Evolutionary conservation across 2,113 vertebrate species (phyloP), one percentile per base, ranked within the genome.

Genomic region (Meleagris gallopavo): DNA sequence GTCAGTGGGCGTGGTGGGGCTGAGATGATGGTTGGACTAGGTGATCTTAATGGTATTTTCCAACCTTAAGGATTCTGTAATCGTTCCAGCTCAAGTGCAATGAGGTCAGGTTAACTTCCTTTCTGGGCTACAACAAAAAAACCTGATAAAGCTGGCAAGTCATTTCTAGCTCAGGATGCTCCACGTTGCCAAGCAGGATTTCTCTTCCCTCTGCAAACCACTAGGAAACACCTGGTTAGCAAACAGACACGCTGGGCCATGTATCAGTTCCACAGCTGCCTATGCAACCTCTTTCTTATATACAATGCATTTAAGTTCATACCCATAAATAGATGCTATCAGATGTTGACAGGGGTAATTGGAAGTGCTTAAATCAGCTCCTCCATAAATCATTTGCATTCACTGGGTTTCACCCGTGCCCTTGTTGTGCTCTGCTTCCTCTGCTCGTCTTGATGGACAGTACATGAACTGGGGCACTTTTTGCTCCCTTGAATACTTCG

Each of bases 381-480:
- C n/a, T 92, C 77, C 54, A 90, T 75, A 92, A 93, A 92, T 94
- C 80, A 94, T 86, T 92, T 90, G 83, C 83, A 86, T 88, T 80
- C 92, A 88, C 60, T 76, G 67, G n/a, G 45, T 77, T 94, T 90
- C 57, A 93, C 92, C 90, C 88, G 61, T 80, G 83, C 90, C 76
- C 83, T 88, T 7, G 7, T 83, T 78, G 57, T 46, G 64, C 46
- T 93, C 34, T 83, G 61, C 52, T 67, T 80, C 73, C 80, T 66
- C 83, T 69, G 86, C 83, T 57, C 1, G 3, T 46, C 62, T 93
- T 90, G 92, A 84, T 70, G 93, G 65, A 70, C 83, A 30, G 65
- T 1, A 2, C 57, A 61, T 25, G 93, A 96, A 96, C 81, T 90
- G 52, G 83, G 94, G 90, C 92, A 88, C 86, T 93, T 86, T 88